Evolutionary conservation across 2,888 invertebrate genomes (phyloP).

Genomic region (Ectobius pallidus): DNA sequence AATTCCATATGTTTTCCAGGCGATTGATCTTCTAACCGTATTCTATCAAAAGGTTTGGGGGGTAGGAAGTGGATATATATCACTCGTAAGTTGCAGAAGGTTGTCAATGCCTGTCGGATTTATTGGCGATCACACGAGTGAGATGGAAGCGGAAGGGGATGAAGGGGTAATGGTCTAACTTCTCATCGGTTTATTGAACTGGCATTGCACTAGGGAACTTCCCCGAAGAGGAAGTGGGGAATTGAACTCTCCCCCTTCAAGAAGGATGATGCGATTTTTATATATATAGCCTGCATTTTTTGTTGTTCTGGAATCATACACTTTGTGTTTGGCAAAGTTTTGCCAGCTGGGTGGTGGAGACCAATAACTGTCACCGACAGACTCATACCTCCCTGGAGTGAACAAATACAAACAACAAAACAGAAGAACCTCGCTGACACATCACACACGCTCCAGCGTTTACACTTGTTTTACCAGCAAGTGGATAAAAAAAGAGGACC

Average conservation of each 20-base stretch:
- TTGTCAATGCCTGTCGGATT: slow-evolving; percentile 1
- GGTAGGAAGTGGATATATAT: not conserved
- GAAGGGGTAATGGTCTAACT: not conserved
- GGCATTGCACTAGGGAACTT: not conserved
- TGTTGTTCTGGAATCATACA: slow-evolving; percentile 1
- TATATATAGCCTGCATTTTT: not conserved
- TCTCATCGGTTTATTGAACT: slow-evolving; percentile 24
- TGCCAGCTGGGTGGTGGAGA: not conserved
- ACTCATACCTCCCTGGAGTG: not conserved
- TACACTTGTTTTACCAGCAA: slow-evolving; percentile 6
- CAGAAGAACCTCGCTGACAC: not conserved
- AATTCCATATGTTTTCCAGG: slow-evolving; percentile 23
- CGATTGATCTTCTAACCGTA: not conserved
- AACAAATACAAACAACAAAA: slow-evolving; percentile 13
- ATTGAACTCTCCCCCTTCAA: not conserved
- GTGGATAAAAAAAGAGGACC: not conserved
- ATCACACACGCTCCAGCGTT: not conserved
- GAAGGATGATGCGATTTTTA: slow-evolving; percentile 4
- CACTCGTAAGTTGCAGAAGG: not conserved
- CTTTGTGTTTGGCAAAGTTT: slow-evolving; percentile 10
- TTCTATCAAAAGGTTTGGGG: not conserved
- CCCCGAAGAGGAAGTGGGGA: not conserved
- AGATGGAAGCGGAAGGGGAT: not conserved
- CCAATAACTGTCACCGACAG: slow-evolving; percentile 10
- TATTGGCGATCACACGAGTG: slow-evolving; percentile 2